Evolutionary conservation across 2,888 invertebrate genomes (phyloP).

Genomic region (Hirtodrosophila histrioides): DNA sequence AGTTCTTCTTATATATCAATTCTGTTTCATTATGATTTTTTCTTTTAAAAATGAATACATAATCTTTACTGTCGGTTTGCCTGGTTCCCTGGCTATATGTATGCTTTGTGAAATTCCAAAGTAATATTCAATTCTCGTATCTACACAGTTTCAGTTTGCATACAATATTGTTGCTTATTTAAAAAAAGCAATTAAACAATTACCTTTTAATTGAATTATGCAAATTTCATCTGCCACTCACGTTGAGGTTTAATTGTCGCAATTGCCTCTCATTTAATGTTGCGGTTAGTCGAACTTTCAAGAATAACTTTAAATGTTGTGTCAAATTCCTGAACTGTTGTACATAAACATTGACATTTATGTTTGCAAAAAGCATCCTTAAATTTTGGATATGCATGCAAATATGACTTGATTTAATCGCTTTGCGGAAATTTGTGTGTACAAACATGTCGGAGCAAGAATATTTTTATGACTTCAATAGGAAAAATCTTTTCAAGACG

Average conservation of each 20-base stretch:
- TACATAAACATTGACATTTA: neutral
- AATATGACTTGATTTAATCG: no score
- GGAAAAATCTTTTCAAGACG: constrained; percentile 11
- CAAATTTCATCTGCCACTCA: constrained; percentile 24
- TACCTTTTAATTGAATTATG: constrained; percentile 38
- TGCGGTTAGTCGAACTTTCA: constrained; percentile 20
- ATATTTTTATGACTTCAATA: no score
- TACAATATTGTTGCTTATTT: constrained; percentile 1
- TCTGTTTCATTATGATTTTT: no score
- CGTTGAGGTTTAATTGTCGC: constrained; percentile 31
- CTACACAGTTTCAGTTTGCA: constrained; percentile 14
- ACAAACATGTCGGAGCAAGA: no score
- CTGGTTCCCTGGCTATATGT: neutral
- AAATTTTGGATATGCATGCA: no score
- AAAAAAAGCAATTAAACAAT: constrained; percentile 32
- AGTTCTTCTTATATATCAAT: no score
- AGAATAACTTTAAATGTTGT: constrained; percentile 14
- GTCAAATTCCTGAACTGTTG: neutral
- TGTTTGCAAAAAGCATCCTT: no score
- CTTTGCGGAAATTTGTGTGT: no score
- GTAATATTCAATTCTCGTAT: constrained; percentile 5
- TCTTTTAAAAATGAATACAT: no score
- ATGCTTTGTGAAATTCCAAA: neutral
- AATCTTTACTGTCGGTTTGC: no score
- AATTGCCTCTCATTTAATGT: constrained; percentile 31